Evolutionary conservation across 2,113 vertebrate genomes (phyloP).

Genomic region (Agapornis roseicollis): DNA sequence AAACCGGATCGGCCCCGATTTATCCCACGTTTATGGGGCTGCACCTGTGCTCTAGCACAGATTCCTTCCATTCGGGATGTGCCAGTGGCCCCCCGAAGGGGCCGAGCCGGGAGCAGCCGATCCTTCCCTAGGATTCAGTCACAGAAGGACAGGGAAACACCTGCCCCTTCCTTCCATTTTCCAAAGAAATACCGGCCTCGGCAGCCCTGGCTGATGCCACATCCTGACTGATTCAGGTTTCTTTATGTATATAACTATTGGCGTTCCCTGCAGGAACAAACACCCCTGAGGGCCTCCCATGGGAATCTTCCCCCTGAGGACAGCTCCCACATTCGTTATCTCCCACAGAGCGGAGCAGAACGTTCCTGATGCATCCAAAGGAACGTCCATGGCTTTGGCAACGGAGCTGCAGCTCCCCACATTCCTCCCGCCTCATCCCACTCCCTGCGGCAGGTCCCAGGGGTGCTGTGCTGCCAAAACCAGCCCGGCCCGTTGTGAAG

Average conservation of each 20-base stretch:
- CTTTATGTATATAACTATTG: background rate
- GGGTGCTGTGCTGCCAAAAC: background rate
- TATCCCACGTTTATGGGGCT: background rate
- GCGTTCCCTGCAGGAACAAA: background rate
- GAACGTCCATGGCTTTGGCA: background rate
- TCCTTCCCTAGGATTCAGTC: fast-evolving
- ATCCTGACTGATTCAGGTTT: background rate
- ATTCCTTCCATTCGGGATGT: background rate
- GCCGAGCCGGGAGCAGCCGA: background rate
- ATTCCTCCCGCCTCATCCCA: background rate
- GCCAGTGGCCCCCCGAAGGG: background rate
- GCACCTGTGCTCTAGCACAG: background rate
- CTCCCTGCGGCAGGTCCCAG: background rate
- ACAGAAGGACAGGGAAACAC: conserved; percentile 1
- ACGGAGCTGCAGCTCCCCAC: background rate
- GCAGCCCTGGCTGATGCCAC: background rate
- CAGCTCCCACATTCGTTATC: background rate
- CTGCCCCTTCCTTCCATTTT: conserved; percentile 1
- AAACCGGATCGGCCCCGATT: background rate
- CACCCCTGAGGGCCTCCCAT: background rate
- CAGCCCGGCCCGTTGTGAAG: fast-evolving
- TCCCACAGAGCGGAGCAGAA: background rate
- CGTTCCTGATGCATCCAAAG: fast-evolving
- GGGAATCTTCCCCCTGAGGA: fast-evolving
- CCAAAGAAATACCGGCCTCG: background rate